Evolutionary conservation across 2,113 vertebrate genomes (phyloP).

Genomic region (Pseudonaja textilis): DNA sequence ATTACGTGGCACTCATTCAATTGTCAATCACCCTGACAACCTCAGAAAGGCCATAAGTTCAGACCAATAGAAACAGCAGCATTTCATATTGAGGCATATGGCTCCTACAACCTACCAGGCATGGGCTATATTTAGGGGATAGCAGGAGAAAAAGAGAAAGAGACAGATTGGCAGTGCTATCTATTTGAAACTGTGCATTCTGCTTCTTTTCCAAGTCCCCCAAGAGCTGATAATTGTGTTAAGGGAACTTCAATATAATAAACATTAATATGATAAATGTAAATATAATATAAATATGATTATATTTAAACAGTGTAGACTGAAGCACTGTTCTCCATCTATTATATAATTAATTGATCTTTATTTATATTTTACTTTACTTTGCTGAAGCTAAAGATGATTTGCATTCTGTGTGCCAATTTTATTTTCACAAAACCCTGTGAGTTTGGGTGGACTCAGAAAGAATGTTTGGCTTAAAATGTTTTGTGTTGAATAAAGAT

Average conservation of each 20-base stretch:
- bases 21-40: constrained; percentile 18
- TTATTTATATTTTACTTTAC: background rate
- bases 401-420: background rate
- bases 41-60: constrained; percentile 45
- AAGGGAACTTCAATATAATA: background rate
- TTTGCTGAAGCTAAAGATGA: background rate
- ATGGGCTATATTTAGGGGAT: background rate
- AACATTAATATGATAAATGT: too few species aligned
- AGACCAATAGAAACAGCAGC: constrained; percentile 22
- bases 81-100: background rate
- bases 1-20: constrained; percentile 13
- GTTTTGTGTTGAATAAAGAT: background rate
- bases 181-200: constrained; percentile 11
- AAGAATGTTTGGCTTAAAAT: background rate
- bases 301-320: background rate
- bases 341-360: background rate
- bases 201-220: background rate
- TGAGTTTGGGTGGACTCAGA: background rate
- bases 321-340: background rate
- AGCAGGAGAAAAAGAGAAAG: background rate
- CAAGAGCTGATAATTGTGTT: background rate
- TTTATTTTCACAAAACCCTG: background rate
- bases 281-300: too few species aligned
- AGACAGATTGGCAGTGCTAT: background rate
- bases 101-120: background rate